phyloP scores from a whole-genome alignment of 2,113 vertebrate species.

The Hiodon tergisus region DNA sequence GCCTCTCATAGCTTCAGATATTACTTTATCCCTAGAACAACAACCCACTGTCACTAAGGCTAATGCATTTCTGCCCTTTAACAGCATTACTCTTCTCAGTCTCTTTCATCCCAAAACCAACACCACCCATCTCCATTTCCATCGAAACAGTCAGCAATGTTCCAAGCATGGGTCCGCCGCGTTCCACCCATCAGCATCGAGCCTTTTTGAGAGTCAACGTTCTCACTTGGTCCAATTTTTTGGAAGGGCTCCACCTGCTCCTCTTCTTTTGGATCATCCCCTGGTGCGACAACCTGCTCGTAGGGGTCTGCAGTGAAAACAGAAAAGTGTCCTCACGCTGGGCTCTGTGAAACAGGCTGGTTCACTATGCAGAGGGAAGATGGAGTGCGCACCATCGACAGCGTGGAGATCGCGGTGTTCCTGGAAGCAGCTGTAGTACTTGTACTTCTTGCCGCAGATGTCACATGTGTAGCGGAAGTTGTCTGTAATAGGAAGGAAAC shows the following conservation, averaged over 20 bases:
- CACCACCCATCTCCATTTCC: no score
- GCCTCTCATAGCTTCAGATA: no score
- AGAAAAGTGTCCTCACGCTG: not conserved
- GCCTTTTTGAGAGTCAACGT: no score
- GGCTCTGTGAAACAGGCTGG: not conserved
- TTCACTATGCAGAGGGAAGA: not conserved
- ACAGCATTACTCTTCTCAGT: not conserved
- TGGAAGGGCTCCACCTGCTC: slow-evolving; percentile 84
- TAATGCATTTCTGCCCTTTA: no score
- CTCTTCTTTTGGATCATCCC: slow-evolving; percentile 90
- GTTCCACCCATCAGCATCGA: no score
- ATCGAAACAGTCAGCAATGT: no score
- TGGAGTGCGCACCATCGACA: slow-evolving; percentile 75
- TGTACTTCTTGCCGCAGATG: slow-evolving; percentile 97
- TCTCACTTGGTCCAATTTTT: slow-evolving; percentile 98
- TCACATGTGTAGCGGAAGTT: slow-evolving; percentile 97
- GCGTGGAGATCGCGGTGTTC: slow-evolving; percentile 95
- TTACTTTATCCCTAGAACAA: no score
- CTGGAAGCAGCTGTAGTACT: slow-evolving; percentile 98
- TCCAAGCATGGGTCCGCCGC: no score
- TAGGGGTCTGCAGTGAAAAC: slow-evolving; percentile 77
- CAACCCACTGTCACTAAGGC: no score
- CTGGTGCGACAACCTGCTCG: slow-evolving; percentile 81
- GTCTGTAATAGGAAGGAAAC: slow-evolving; percentile 55
- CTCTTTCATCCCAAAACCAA: not conserved